These are phyloP conservation scores for Meleagris gallopavo DNA, from an alignment of 2,113 vertebrate genomes.

Conservation along the genomic window DNA sequence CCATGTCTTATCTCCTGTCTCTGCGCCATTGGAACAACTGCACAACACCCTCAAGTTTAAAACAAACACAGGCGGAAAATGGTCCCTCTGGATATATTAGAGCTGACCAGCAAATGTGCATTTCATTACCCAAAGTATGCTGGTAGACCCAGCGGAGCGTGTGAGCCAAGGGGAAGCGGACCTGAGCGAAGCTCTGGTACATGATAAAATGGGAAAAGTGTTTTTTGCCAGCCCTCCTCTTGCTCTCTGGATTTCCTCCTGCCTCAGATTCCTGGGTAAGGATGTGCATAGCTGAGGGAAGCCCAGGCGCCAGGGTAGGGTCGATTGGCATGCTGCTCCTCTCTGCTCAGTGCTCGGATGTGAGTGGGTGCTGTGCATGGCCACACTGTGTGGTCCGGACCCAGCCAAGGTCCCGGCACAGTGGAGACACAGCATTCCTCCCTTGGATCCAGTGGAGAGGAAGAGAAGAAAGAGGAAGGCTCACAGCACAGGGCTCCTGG, in stretches of 20 bases:
- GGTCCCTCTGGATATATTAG: constrained; percentile 44
- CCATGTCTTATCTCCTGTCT: constrained; percentile 37
- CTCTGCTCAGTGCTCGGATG: not conserved
- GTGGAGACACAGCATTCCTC: accelerated
- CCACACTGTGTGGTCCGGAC: accelerated
- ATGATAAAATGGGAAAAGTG: not conserved
- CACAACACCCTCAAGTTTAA: constrained; percentile 57
- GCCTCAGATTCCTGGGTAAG: constrained; percentile 31
- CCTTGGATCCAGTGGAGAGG: not conserved
- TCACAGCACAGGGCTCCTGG: not conserved
- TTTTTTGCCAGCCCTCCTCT: not conserved
- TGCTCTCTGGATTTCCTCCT: constrained; percentile 14
- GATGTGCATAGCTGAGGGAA: constrained; percentile 41
- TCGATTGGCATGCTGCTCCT: not conserved
- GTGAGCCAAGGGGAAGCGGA: constrained; percentile 45
- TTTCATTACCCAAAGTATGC: constrained; percentile 54
- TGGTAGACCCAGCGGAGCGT: not conserved
- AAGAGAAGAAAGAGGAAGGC: not conserved
- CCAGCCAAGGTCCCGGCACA: accelerated
- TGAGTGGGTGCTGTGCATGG: not conserved
- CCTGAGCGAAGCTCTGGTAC: constrained; percentile 23
- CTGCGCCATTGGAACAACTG: constrained; percentile 35
- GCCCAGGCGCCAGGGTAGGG: not conserved
- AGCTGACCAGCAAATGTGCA: constrained; percentile 64
- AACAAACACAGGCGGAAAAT: constrained; percentile 15